Conservation (phyloP, 2,888 invertebrate species). For the Liopterus haemorrhoidalis region DNA sequence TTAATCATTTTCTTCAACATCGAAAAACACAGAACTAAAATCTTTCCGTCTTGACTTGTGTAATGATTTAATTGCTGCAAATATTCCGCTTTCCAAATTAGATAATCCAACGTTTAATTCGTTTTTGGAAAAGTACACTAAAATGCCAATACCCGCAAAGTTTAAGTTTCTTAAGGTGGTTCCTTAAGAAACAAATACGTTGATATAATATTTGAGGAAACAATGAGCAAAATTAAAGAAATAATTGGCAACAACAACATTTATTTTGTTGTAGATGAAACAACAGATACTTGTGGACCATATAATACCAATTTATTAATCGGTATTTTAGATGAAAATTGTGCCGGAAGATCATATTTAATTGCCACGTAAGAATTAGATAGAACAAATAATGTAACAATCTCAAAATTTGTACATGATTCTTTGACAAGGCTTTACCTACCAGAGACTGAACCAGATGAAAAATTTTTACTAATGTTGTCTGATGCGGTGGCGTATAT, state of each 20-base stretch:
- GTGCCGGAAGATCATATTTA: constrained; percentile 1
- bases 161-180: no score
- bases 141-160: no score
- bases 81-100: no score
- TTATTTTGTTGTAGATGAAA: constrained; percentile 6
- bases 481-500: constrained; percentile 2
- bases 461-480: constrained; percentile 4
- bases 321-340: constrained; percentile 2
- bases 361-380: constrained; percentile 5
- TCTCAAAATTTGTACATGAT: constrained; percentile 1
- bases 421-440: constrained; percentile 5
- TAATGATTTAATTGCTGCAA: no score
- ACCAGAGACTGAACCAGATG: constrained; percentile 2
- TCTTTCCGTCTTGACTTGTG: no score
- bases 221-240: constrained; percentile 1
- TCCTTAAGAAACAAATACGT: no score
- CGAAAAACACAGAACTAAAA: no score
- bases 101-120: no score
- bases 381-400: constrained; percentile 3
- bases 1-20: no score
- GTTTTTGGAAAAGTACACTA: no score
- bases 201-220: constrained; percentile 1
- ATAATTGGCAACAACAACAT: constrained; percentile 4
- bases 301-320: constrained; percentile 3
- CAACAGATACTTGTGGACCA: constrained; percentile 4